phyloP scores from a whole-genome alignment of 53 echinoderm and acorn worm species.

The Pentamera pediparva region DNA sequence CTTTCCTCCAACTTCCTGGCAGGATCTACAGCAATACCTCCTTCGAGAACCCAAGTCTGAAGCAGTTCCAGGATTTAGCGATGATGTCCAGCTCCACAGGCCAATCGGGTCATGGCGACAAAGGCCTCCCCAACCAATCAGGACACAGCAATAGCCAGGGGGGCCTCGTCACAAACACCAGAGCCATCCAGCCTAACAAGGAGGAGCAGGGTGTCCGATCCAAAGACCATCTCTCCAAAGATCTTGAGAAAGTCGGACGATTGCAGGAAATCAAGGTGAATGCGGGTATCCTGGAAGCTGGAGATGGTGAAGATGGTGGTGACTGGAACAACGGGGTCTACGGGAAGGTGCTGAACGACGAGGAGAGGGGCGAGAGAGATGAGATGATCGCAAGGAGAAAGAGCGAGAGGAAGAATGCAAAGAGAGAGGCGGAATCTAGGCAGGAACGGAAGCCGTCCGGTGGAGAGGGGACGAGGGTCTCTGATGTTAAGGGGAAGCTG shows the following conservation, averaged over 20 bases:
- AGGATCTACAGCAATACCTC: constrained; percentile 20
- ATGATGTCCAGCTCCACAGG: background rate
- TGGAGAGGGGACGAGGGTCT: background rate
- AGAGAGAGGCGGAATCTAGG: background rate
- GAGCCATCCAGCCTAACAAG: background rate
- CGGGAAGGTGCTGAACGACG: constrained; percentile 14
- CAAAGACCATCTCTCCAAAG: background rate
- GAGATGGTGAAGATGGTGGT: background rate
- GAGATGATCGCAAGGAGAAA: constrained; percentile 11
- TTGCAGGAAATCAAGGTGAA: background rate
- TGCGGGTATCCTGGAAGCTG: background rate
- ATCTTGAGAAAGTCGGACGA: background rate
- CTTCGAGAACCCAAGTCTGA: constrained; percentile 25
- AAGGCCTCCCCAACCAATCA: background rate
- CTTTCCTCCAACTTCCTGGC: background rate
- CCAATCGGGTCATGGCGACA: background rate
- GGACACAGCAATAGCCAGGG: background rate
- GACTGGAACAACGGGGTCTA: background rate
- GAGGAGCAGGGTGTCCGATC: background rate
- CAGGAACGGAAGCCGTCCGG: background rate
- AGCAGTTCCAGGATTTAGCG: constrained; percentile 19
- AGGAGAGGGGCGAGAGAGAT: constrained; percentile 12
- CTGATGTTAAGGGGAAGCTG: background rate
- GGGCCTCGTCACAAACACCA: background rate
- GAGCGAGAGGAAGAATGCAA: background rate